These are phyloP conservation scores for Tachypleus tridentatus DNA, from an alignment of 1,140 invertebrate species.

Conservation along the genomic window DNA sequence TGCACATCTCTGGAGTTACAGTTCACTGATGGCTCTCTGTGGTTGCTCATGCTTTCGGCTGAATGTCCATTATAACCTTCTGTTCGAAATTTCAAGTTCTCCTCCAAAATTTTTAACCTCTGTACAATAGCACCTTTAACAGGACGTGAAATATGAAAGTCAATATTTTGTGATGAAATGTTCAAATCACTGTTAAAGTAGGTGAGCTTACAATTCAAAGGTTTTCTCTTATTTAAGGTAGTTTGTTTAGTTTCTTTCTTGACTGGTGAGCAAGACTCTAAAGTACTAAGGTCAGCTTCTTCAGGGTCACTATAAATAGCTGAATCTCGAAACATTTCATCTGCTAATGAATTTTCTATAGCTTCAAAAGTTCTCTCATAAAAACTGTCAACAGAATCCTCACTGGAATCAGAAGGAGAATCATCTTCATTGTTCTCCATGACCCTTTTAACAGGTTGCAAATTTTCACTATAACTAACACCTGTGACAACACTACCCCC, in stretches of 20 bases:
- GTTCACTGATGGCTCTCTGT: constrained; percentile 26
- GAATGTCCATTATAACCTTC: constrained; percentile 3
- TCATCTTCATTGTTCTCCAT: constrained; percentile 23
- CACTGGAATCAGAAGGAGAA: constrained; percentile 27
- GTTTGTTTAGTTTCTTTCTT: no score
- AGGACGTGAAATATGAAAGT: neutral
- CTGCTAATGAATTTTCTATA: constrained; percentile 47
- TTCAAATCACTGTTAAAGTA: no score
- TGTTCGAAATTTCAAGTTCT: constrained; percentile 24
- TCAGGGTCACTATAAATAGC: constrained; percentile 68
- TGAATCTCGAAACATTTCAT: constrained; percentile 59
- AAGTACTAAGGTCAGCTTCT: constrained; percentile 30
- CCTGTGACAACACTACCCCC: constrained; percentile 30
- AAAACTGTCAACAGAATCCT: constrained; percentile 46
- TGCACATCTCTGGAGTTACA: constrained; percentile 28
- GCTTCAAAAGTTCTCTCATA: constrained; percentile 63
- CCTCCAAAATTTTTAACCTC: constrained; percentile 27
- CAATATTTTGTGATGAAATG: no score
- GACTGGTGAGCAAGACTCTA: no score
- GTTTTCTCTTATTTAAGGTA: no score
- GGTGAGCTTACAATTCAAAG: no score
- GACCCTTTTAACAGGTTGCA: constrained; percentile 23
- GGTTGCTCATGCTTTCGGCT: constrained; percentile 6
- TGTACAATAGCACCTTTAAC: constrained; percentile 25
- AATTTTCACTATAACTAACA: constrained; percentile 9